Conservation (phyloP, 37 sponge, comb jelly and placozoan genomes). For the Hexactinellida sp. region DNA sequence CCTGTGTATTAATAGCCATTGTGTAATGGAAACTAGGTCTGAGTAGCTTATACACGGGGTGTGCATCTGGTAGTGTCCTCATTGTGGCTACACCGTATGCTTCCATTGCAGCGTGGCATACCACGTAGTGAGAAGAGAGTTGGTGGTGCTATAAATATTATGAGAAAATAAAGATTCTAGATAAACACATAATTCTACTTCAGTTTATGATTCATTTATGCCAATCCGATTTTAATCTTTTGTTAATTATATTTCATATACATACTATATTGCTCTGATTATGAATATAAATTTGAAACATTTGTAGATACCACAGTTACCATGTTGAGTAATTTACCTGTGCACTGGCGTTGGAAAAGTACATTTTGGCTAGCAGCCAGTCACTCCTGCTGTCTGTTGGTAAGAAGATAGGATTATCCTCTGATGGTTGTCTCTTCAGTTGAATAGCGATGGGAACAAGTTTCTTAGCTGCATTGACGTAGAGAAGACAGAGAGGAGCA, state of each 20-base stretch:
- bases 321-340: not conserved
- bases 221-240: not conserved
- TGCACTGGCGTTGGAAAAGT: not conserved
- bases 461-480: conserved; percentile 16
- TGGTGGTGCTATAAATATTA: conserved; percentile 32
- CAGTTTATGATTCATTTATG: not conserved
- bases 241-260: not conserved
- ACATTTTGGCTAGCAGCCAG: conserved; percentile 17
- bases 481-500: conserved; percentile 30
- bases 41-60: conserved; percentile 53
- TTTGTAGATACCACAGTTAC: too few relatives aligned
- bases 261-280: not conserved
- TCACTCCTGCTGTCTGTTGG: not conserved
- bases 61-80: conserved; percentile 39
- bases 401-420: conserved; percentile 15
- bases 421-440: not conserved
- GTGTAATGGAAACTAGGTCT: conserved; percentile 35
- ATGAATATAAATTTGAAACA: too few relatives aligned
- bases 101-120: conserved; percentile 46
- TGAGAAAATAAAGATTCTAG: not conserved
- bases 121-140: conserved; percentile 36
- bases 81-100: conserved; percentile 31
- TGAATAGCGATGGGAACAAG: conserved; percentile 11
- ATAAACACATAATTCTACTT: not conserved
- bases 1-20: conserved; percentile 38